Base-by-base conservation (phyloP, 1,140 invertebrate species). In the Calliopsis andreniformis region DNA sequence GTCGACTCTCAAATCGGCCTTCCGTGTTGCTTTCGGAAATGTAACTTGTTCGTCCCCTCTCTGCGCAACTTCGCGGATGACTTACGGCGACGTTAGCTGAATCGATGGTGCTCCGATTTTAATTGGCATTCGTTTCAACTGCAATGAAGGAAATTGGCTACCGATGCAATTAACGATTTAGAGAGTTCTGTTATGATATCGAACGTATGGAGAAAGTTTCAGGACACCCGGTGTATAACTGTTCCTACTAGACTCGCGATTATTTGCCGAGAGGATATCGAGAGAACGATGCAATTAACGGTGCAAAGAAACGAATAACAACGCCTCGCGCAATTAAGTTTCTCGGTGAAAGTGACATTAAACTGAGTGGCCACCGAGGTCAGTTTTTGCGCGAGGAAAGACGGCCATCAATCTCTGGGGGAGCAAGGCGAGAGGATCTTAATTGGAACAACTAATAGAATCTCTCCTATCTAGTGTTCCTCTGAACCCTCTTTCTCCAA, bases 261-360 rank as follows among this genome's bases (percentile, higher is more conserved):
- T 32, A 56, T 32, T 32, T 18, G 5, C 16, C n/a, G 14, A 30
- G 53, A 30, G 5, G 28, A 32, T 14, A 10, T 14, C 35, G 53
- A 6, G 16, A 7, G 49, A 16, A 56, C 6, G 53, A 32, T 20
- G 58, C 35, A 42, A 59, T 59, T 59, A 59, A 47, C 35, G 25
- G 8, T 16, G 30, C 45, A 2, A 14, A 14, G 23, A 45, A 78
- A 56, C 20, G 76, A 58, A 47, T 6, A 53, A 30, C 62, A 20
- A 47, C 30, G 58, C 28, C 18, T 73, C 32, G 32, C 10, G 58
- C 58, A 73, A 67, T 47, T 49, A 75, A 75, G 63, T 43, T 49
- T 53, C 55, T 25, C 45, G 35, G 76, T 47, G 77, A 79, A 79
- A 79, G 63, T 75, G 55, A 47, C 30, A 45, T 59, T 78, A 75